phyloP scores from a whole-genome alignment of 2,113 vertebrate genomes.

The Naja naja region DNA sequence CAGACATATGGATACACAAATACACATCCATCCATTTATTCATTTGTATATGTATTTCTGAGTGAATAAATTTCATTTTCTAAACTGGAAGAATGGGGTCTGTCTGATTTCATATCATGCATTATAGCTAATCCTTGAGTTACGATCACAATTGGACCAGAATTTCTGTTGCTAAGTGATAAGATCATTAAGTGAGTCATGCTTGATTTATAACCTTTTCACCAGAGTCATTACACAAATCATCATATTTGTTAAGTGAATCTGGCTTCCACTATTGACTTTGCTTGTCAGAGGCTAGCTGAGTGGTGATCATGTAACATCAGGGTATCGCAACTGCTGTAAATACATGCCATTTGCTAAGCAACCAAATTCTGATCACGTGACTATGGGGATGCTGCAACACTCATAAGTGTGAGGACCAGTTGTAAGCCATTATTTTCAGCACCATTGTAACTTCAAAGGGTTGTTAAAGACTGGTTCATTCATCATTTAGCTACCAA shows the following conservation, averaged over 20 bases:
- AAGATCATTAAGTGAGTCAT: not conserved
- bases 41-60: not conserved
- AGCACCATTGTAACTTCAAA: not conserved
- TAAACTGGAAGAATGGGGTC: not conserved
- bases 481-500: not conserved
- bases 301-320: not conserved
- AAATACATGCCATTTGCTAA: too few relatives aligned
- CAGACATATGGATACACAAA: not conserved
- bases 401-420: not conserved
- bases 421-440: not conserved
- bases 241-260: not conserved
- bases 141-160: not conserved
- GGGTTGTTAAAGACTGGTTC: not conserved
- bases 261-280: not conserved
- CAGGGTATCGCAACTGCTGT: too few relatives aligned
- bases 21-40: not conserved
- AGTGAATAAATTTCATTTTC: not conserved
- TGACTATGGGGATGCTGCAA: not conserved
- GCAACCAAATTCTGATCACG: not conserved
- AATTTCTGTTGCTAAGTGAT: not conserved
- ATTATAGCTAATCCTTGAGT: not conserved
- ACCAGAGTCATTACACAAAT: not conserved
- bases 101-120: not conserved
- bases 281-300: not conserved
- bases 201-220: not conserved